phyloP scores from a whole-genome alignment of 2,113 vertebrate species.

The Cinclus mexicanus region DNA sequence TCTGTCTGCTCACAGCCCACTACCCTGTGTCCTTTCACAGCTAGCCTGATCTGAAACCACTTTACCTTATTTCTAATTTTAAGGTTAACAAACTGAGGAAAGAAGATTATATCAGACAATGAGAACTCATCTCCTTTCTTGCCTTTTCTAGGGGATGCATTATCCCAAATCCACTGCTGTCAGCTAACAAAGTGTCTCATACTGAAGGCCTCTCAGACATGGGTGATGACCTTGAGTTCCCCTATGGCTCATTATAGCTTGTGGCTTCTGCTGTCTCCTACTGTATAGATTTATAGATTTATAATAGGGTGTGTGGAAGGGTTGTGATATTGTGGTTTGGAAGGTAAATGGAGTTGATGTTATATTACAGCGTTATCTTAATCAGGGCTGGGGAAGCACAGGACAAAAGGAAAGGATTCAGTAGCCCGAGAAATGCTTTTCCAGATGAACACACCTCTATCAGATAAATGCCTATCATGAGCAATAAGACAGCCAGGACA shows the following conservation, averaged over 20 bases:
- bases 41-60: neutral
- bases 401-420: neutral
- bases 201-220: neutral
- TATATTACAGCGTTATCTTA: neutral
- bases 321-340: conserved; percentile 6
- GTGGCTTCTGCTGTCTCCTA: conserved; percentile 2
- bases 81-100: conserved; percentile 31
- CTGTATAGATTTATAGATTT: conserved; percentile 19
- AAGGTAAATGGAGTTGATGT: conserved; percentile 21
- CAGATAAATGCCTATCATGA: neutral
- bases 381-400: neutral
- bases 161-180: conserved; percentile 1
- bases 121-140: neutral
- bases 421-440: conserved; percentile 35
- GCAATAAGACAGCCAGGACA: conserved; percentile 4
- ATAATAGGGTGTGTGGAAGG: neutral
- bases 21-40: neutral
- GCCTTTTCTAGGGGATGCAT: neutral
- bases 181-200: neutral
- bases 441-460: conserved; percentile 28
- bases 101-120: conserved; percentile 5
- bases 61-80: conserved; percentile 8
- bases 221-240: conserved; percentile 36
- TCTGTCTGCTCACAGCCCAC: neutral
- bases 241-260: conserved; percentile 16